Percentiles rank a stretch among this genome's conserved stretches.
Evolutionary conservation across 2,797 vertebrate species (phyloP).

Genomic region (Urosaurus nigricauda): DNA sequence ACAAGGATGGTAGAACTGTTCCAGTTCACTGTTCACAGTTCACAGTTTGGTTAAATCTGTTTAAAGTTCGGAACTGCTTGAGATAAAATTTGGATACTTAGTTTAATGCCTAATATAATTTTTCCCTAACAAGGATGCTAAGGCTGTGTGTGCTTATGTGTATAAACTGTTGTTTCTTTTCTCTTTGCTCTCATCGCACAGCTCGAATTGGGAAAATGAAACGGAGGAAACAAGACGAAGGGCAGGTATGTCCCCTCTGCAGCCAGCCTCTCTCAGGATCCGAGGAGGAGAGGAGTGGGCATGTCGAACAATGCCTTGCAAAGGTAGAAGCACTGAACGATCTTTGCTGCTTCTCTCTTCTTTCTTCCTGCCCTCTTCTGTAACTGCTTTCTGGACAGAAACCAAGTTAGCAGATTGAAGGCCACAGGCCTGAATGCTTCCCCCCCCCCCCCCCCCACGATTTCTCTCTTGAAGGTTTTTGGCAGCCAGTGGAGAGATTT

Average conservation of each 20-base stretch:
- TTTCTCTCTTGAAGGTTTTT: conserved; percentile 53
- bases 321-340: conserved; percentile 92
- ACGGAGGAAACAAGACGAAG: conserved; percentile 99
- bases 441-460: no score
- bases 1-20: neutral
- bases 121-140: neutral
- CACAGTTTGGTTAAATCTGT: neutral
- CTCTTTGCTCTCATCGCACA: conserved; percentile 78
- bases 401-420: conserved; percentile 65
- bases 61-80: neutral
- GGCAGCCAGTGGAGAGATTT: no score
- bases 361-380: conserved; percentile 67
- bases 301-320: conserved; percentile 99
- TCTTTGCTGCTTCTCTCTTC: conserved; percentile 63
- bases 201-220: conserved; percentile 99
- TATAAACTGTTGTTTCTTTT: conserved; percentile 45
- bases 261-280: conserved; percentile 96
- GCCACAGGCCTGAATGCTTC: conserved; percentile 43
- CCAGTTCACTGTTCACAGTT: neutral
- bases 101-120: neutral
- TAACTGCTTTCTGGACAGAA: conserved; percentile 53
- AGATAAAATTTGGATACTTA: neutral
- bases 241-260: conserved; percentile 99
- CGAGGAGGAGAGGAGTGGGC: conserved; percentile 99
- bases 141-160: no score